Conservation (phyloP, 2,797 vertebrate genomes). For the Rhinatrema bivittatum region DNA sequence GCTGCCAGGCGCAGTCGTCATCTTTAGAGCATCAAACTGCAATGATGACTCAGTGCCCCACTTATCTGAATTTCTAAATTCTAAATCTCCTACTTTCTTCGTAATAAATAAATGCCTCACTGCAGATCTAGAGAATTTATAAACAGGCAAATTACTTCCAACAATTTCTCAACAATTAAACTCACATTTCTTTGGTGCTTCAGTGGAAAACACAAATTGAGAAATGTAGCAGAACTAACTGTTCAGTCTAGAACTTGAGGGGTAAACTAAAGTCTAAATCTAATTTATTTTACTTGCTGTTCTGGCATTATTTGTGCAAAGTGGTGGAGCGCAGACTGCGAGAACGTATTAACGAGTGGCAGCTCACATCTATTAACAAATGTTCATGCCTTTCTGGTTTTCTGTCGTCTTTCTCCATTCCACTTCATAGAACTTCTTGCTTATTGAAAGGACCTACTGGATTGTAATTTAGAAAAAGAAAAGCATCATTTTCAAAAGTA, state of each 20-base stretch:
- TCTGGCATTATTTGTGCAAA: neutral
- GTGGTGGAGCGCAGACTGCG: neutral
- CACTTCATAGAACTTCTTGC: too few relatives aligned
- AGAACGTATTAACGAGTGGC: too few relatives aligned
- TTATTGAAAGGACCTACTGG: too few relatives aligned
- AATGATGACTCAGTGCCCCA: too few relatives aligned
- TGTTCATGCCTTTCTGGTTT: too few relatives aligned
- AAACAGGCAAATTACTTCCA: constrained; percentile 18
- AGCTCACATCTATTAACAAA: too few relatives aligned
- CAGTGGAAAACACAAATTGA: constrained; percentile 10
- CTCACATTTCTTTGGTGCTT: constrained; percentile 16
- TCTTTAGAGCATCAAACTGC: too few relatives aligned
- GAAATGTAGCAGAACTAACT: constrained; percentile 21
- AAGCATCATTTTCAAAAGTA: too few relatives aligned
- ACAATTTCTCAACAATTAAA: constrained; percentile 19
- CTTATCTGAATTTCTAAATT: constrained; percentile 14
- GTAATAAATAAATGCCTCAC: constrained; percentile 21
- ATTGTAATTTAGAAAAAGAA: too few relatives aligned
- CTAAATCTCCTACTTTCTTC: constrained; percentile 16
- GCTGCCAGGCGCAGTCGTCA: too few relatives aligned
- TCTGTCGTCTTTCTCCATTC: too few relatives aligned
- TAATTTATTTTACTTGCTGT: neutral
- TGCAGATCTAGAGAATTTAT: constrained; percentile 12
- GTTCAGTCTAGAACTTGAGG: constrained; percentile 15
- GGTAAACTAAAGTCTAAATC: too few relatives aligned